Evolutionary conservation across 2,113 vertebrate genomes (phyloP).

Genomic region (cattle (Bos taurus)): ARS-UCD2.0 NC_037350.1:30299001-30299500

Average conservation of each 20-base stretch:
- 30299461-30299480: neutral
- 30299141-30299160: neutral
- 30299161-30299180: neutral
- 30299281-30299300: neutral
- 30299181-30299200: neutral
- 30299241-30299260: neutral
- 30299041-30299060: neutral
- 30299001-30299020: neutral
- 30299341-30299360: neutral
- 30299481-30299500: neutral
- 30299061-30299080: neutral
- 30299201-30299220: neutral
- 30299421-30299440: neutral
- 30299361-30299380: neutral
- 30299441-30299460: neutral
- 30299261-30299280: neutral
- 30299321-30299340: neutral
- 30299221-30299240: neutral
- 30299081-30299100: neutral
- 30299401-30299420: neutral
- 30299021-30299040: neutral
- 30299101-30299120: neutral
- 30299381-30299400: neutral
- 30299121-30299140: neutral
- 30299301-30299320: neutral